These are phyloP conservation scores for Falco cherrug DNA, from an alignment of 2,797 vertebrate species.

Conservation along the genomic window DNA sequence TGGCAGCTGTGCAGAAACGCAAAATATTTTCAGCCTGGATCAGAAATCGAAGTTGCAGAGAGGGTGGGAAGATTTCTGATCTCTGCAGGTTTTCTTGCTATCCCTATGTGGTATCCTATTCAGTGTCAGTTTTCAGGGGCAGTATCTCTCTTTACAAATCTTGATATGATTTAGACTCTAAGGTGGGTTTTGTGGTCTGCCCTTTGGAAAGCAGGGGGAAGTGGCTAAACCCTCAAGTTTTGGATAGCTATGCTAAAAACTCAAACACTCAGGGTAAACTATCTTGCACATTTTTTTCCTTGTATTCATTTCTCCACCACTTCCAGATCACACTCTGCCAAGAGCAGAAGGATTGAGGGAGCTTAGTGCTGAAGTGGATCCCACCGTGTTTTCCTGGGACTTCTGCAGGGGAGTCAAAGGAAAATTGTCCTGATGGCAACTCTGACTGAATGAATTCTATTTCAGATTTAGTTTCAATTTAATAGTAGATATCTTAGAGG, in stretches of 20 bases:
- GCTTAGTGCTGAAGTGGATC: not conserved
- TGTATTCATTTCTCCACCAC: not conserved
- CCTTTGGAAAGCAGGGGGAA: not conserved
- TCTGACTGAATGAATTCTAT: not conserved
- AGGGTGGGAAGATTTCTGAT: not conserved
- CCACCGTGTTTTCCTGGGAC: not conserved
- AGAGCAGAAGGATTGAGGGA: not conserved
- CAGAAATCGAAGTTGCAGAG: not conserved
- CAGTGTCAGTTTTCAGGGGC: not conserved
- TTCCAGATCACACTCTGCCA: not conserved
- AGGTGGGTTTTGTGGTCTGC: not conserved
- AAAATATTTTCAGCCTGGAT: not conserved
- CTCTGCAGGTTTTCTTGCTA: not conserved
- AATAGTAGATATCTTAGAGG: not conserved
- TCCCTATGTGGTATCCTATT: not conserved
- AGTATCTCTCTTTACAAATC: not conserved
- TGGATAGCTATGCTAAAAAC: accelerated
- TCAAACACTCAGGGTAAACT: not conserved
- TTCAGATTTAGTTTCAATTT: not conserved
- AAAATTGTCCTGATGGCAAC: not conserved
- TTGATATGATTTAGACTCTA: not conserved
- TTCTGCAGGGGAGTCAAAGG: not conserved
- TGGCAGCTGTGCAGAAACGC: not conserved
- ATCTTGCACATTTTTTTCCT: not conserved
- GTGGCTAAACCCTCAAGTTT: not conserved